Conservation (phyloP, 2,797 vertebrate genomes). For the Rhincodon typus region DNA sequence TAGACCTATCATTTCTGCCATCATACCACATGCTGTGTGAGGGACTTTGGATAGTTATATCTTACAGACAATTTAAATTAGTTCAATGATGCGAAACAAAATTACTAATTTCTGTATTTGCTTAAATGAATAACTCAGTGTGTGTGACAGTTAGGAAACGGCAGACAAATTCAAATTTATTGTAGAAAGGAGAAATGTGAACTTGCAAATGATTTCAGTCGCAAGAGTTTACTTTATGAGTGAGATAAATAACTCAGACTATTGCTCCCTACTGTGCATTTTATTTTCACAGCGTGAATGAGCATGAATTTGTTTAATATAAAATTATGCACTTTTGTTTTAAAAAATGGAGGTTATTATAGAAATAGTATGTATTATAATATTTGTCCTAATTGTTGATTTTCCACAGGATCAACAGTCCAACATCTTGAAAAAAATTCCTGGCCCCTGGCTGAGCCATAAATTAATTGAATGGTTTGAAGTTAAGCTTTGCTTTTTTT, state of each 20-base stretch:
- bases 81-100: constrained; percentile 23
- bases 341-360: neutral
- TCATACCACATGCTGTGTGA: neutral
- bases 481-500: neutral
- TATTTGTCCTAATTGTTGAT: neutral
- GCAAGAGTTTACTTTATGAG: constrained; percentile 32
- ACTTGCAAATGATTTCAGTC: constrained; percentile 42
- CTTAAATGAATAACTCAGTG: neutral
- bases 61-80: constrained; percentile 3
- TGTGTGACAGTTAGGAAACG: neutral
- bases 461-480: neutral
- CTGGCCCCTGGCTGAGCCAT: neutral
- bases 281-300: neutral
- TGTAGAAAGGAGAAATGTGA: constrained; percentile 44
- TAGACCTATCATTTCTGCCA: neutral
- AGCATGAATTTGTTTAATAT: neutral
- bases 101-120: constrained; percentile 24
- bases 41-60: neutral
- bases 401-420: neutral
- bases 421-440: neutral
- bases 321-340: neutral
- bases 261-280: neutral
- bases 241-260: neutral
- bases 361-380: neutral
- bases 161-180: constrained; percentile 8